These are phyloP conservation scores for Xestobium rufovillosum DNA, from an alignment of 2,888 invertebrate species.

Conservation along the genomic window DNA sequence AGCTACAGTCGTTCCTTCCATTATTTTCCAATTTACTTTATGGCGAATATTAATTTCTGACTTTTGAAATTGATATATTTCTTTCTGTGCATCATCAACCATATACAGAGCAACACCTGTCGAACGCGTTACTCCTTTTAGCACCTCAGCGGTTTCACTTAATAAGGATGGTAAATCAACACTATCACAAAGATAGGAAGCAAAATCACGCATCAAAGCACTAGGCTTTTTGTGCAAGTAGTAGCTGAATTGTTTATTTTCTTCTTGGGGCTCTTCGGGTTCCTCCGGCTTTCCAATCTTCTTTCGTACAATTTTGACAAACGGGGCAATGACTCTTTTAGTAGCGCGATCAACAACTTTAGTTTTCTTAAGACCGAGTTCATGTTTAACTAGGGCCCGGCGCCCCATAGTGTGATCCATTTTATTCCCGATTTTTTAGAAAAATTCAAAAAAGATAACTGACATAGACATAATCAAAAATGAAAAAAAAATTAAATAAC, in stretches of 20 bases:
- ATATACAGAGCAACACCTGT: constrained; percentile 51
- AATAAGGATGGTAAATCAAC: constrained; percentile 50
- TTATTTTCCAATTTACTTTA: constrained; percentile 52
- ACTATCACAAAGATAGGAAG: constrained; percentile 48
- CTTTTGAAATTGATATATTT: constrained; percentile 49
- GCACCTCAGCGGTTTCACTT: constrained; percentile 51
- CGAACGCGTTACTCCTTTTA: constrained; percentile 50
- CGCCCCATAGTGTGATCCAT: too few species aligned
- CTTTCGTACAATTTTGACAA: constrained; percentile 41
- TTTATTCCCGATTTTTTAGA: too few species aligned
- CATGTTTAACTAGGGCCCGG: background rate
- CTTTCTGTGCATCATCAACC: constrained; percentile 47
- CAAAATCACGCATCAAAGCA: constrained; percentile 35
- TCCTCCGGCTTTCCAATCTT: constrained; percentile 22
- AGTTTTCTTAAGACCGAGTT: too few species aligned
- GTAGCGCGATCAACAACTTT: constrained; percentile 44
- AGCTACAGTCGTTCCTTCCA: constrained; percentile 49
- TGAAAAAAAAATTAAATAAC: too few species aligned
- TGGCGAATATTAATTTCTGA: constrained; percentile 46
- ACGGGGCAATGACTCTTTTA: constrained; percentile 53
- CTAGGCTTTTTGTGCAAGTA: constrained; percentile 40
- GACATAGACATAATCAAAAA: too few species aligned
- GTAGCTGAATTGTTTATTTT: constrained; percentile 32
- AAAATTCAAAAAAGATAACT: too few species aligned
- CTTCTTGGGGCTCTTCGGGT: constrained; percentile 22